Conservation (phyloP, 2,113 vertebrate species). For the Pitta sordida region DNA sequence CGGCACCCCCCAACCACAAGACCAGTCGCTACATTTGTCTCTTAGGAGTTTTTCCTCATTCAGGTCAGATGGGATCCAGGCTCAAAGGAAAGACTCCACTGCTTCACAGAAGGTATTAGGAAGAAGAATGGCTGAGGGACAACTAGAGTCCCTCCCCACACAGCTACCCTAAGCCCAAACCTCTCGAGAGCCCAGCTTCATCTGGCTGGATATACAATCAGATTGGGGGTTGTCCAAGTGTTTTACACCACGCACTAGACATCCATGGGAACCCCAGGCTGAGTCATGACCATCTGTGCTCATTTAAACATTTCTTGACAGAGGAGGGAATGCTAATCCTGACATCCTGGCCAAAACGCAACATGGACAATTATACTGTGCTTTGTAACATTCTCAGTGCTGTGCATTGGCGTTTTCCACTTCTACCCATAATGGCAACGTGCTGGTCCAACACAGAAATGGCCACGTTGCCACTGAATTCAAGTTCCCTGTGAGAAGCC, state of each 20-base stretch:
- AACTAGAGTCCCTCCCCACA: background rate
- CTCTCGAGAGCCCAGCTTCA: slow-evolving; percentile 3
- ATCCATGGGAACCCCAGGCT: slow-evolving; percentile 31
- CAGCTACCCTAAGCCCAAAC: background rate
- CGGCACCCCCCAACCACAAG: background rate
- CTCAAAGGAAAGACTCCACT: background rate
- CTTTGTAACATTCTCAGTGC: background rate
- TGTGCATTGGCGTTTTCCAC: background rate
- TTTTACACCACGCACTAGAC: slow-evolving; percentile 20
- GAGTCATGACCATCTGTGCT: slow-evolving; percentile 45
- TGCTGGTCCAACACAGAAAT: background rate
- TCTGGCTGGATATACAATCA: slow-evolving; percentile 8
- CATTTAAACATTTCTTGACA: slow-evolving; percentile 48
- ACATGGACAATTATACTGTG: background rate
- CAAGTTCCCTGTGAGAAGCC: background rate
- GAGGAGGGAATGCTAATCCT: slow-evolving; percentile 15
- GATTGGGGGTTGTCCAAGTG: slow-evolving; percentile 14
- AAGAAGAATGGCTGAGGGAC: background rate
- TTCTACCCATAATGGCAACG: background rate
- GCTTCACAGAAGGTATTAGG: background rate
- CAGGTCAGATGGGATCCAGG: background rate
- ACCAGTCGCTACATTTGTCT: background rate
- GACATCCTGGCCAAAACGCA: slow-evolving; percentile 18
- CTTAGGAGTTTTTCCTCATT: background rate
- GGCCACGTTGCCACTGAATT: background rate